Conservation (phyloP, 2,113 vertebrate genomes). For the Strix aluco region DNA sequence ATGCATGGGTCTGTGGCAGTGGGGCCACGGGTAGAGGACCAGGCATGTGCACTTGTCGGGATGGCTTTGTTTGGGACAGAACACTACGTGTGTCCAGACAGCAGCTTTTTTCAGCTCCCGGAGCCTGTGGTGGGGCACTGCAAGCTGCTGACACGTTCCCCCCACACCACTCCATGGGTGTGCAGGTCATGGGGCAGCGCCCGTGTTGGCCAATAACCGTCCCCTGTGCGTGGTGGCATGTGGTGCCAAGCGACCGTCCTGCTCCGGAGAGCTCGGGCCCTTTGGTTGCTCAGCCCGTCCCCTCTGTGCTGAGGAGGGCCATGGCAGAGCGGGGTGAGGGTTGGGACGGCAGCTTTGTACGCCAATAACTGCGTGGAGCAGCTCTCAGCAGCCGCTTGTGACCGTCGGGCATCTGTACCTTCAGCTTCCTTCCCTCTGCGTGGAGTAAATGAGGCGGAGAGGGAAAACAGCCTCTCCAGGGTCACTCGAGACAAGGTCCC, state of each 20-base stretch:
- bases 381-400: background rate
- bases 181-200: background rate
- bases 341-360: background rate
- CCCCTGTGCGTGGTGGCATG: accelerated
- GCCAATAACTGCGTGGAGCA: background rate
- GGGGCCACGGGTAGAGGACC: background rate
- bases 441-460: background rate
- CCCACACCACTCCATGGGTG: accelerated
- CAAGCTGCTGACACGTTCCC: accelerated
- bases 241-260: background rate
- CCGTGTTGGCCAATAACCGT: accelerated
- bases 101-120: background rate
- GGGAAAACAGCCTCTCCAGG: background rate
- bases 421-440: background rate
- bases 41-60: accelerated
- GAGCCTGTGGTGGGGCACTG: background rate
- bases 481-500: background rate
- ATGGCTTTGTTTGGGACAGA: background rate
- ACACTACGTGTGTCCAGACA: background rate
- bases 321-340: no score
- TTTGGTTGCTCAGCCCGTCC: background rate
- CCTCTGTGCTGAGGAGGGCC: background rate
- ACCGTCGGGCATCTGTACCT: accelerated
- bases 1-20: accelerated
- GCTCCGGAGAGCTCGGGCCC: background rate